phyloP scores from a whole-genome alignment of 2,113 vertebrate species.

The Arenaria interpres region DNA sequence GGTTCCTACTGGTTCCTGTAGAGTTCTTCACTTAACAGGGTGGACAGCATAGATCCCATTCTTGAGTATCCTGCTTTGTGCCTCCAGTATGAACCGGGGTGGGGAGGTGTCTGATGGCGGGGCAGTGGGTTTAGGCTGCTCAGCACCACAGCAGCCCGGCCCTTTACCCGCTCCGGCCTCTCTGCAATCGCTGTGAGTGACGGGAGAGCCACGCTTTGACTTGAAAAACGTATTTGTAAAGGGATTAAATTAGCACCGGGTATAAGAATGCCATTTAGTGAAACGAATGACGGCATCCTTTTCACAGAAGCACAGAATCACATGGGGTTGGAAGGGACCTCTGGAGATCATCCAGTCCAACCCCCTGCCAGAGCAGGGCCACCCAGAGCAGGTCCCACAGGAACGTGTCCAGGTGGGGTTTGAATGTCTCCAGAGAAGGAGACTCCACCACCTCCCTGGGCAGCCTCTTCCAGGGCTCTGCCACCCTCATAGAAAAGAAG shows the following conservation, averaged over 20 bases:
- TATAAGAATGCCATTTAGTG: conserved; percentile 10
- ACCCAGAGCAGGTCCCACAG: too few relatives aligned
- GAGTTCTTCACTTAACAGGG: not conserved
- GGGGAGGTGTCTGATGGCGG: not conserved
- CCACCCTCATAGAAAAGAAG: too few relatives aligned
- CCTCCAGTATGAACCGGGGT: not conserved
- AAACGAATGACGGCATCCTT: not conserved
- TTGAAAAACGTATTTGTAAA: conserved; percentile 42
- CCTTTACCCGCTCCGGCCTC: not conserved
- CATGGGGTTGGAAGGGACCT: too few relatives aligned
- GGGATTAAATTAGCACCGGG: conserved; percentile 20
- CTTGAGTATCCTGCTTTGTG: not conserved
- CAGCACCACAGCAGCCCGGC: not conserved
- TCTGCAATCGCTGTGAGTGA: not conserved
- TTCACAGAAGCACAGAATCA: not conserved
- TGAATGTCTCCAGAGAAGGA: too few relatives aligned
- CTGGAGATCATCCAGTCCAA: too few relatives aligned
- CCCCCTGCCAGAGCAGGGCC: too few relatives aligned
- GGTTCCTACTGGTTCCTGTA: not conserved
- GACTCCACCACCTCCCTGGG: too few relatives aligned
- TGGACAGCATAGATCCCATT: not conserved
- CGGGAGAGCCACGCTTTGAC: not conserved
- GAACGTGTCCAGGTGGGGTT: too few relatives aligned
- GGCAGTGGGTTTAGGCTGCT: not conserved
- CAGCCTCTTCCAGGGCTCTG: too few relatives aligned